Percentiles rank a stretch among this genome's conserved stretches.
These are phyloP conservation scores for Corynorhinus townsendii DNA, from an alignment of 2,113 vertebrate genomes.

Conservation along the genomic window DNA sequence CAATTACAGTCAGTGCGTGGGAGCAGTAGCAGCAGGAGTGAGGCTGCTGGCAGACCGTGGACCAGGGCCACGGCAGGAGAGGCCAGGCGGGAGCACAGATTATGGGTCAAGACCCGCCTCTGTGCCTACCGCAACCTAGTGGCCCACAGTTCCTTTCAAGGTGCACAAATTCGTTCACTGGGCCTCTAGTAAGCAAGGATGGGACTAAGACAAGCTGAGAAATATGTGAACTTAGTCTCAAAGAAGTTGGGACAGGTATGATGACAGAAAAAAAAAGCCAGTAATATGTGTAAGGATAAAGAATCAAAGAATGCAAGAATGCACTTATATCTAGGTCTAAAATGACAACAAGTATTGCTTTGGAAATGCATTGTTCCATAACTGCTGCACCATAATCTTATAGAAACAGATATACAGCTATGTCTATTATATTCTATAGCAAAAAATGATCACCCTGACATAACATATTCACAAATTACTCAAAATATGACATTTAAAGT, in stretches of 20 bases:
- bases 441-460: not conserved
- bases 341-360: not conserved
- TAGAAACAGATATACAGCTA: not conserved
- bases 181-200: not conserved
- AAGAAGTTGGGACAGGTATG: not conserved
- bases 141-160: too few species aligned
- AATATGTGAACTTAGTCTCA: not conserved
- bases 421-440: not conserved
- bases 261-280: not conserved
- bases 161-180: too few species aligned
- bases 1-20: fast-evolving
- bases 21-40: too few species aligned
- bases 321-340: not conserved
- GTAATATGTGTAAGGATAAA: not conserved
- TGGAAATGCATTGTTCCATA: not conserved
- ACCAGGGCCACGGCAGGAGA: too few species aligned
- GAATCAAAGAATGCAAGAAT: not conserved
- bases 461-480: not conserved
- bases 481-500: not conserved
- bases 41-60: too few species aligned
- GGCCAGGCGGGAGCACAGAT: fast-evolving
- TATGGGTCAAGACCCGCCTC: too few species aligned
- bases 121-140: too few species aligned
- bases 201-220: not conserved
- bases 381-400: not conserved